These are phyloP conservation scores for Conopomorpha cramerella DNA, from an alignment of 1,140 invertebrate species.

Conservation along the genomic window DNA sequence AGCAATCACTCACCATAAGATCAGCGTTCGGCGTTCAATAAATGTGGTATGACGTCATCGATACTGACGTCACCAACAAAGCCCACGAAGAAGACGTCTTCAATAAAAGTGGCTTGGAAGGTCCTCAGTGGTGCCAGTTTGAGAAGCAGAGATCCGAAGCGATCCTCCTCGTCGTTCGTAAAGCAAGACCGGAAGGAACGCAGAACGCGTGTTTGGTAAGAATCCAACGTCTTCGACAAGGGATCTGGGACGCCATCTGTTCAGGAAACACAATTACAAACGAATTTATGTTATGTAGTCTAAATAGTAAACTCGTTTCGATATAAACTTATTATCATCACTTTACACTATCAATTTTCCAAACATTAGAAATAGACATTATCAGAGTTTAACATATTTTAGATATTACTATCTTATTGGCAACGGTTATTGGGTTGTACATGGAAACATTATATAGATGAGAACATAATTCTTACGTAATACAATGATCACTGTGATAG, in stretches of 20 bases:
- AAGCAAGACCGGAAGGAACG: slow-evolving; percentile 20
- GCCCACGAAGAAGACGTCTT: slow-evolving; percentile 92
- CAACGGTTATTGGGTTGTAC: no score
- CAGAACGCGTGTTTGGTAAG: slow-evolving; percentile 22
- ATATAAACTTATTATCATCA: no score
- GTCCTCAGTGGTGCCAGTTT: slow-evolving; percentile 78
- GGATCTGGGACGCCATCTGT: slow-evolving; percentile 36
- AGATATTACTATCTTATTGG: no score
- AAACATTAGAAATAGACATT: no score
- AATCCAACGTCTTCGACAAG: slow-evolving; percentile 25
- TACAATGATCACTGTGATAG: no score
- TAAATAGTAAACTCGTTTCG: no score
- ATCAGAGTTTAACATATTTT: no score
- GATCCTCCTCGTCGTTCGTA: slow-evolving; percentile 16
- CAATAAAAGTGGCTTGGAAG: slow-evolving; percentile 79
- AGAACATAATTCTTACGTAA: no score
- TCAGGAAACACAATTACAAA: no score
- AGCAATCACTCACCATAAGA: neutral
- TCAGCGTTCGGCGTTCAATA: slow-evolving; percentile 63
- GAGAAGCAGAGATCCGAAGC: slow-evolving; percentile 59
- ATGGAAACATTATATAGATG: no score
- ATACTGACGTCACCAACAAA: slow-evolving; percentile 92
- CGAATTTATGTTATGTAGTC: no score
- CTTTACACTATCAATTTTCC: no score
- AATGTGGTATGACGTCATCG: slow-evolving; percentile 89